phyloP scores from a whole-genome alignment of 2,113 vertebrate species.

The cattle (Bos taurus) region DNA sequence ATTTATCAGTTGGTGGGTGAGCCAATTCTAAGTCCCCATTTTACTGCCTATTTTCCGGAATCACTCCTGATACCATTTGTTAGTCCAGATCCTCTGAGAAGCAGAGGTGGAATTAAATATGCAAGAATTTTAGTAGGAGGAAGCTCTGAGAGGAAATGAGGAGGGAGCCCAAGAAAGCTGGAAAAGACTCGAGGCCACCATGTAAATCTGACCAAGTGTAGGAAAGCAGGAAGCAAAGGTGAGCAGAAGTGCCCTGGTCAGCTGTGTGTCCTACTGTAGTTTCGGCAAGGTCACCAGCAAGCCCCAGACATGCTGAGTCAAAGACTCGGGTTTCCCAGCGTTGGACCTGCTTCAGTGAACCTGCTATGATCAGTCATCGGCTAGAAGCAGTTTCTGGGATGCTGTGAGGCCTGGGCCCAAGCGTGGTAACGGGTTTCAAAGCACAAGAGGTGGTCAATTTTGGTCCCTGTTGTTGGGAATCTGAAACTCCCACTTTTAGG shows the following conservation, averaged over 20 bases:
- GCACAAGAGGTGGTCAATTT: not conserved
- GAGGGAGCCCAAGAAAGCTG: not conserved
- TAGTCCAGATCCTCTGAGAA: not conserved
- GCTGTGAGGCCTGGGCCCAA: not conserved
- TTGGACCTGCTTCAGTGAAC: not conserved
- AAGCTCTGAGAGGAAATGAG: not conserved
- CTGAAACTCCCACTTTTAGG: not conserved
- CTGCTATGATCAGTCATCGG: not conserved
- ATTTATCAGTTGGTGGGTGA: not conserved
- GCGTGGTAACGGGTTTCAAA: not conserved
- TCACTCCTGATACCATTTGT: not conserved
- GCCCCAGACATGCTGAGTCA: not conserved
- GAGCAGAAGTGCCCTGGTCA: not conserved
- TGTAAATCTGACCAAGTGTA: not conserved
- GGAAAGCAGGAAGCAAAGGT: not conserved
- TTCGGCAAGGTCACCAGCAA: not conserved
- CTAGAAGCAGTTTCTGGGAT: not conserved
- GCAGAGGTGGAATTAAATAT: not conserved
- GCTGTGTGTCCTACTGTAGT: not conserved
- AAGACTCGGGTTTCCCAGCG: fast-evolving
- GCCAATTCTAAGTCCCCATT: not conserved
- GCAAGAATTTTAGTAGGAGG: not conserved
- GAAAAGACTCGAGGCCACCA: not conserved
- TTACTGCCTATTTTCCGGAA: not conserved
- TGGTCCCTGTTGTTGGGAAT: not conserved